These are phyloP conservation scores for Teleopsis dalmanni DNA, from an alignment of 1,140 invertebrate genomes.

Conservation along the genomic window DNA sequence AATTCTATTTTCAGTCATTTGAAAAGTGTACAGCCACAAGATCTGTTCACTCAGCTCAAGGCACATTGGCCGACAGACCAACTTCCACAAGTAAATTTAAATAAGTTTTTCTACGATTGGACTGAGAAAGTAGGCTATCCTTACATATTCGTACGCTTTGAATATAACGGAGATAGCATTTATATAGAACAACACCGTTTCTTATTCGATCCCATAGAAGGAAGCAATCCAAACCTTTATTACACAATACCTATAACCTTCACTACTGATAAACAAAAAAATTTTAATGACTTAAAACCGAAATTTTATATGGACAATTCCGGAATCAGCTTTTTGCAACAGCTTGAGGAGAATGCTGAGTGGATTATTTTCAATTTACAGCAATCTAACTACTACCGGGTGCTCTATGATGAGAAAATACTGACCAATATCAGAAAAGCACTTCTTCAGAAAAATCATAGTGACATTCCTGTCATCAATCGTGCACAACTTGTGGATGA, in stretches of 20 bases:
- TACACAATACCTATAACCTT: conserved; percentile 62
- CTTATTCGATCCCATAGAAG: conserved; percentile 40
- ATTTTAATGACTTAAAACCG: conserved; percentile 51
- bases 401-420: conserved; percentile 53
- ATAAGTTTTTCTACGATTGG: conserved; percentile 60
- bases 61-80: conserved; percentile 15
- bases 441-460: conserved; percentile 39
- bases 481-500: conserved; percentile 73
- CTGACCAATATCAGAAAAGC: conserved; percentile 46
- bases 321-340: conserved; percentile 16
- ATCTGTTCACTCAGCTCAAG: conserved; percentile 21
- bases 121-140: conserved; percentile 87
- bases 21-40: conserved; percentile 14
- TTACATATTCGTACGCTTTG: conserved; percentile 58
- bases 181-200: conserved; percentile 45
- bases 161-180: too few species aligned
- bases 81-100: conserved; percentile 16
- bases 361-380: conserved; percentile 47
- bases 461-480: conserved; percentile 58
- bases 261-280: conserved; percentile 43
- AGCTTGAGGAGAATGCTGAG: conserved; percentile 14
- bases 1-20: conserved; percentile 11
- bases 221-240: conserved; percentile 20
- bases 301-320: conserved; percentile 33
- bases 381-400: conserved; percentile 55